Percentiles rank a stretch among this genome's conserved stretches.
phyloP scores from a whole-genome alignment of 2,113 vertebrate species.

The Gallinago jamesoni region DNA sequence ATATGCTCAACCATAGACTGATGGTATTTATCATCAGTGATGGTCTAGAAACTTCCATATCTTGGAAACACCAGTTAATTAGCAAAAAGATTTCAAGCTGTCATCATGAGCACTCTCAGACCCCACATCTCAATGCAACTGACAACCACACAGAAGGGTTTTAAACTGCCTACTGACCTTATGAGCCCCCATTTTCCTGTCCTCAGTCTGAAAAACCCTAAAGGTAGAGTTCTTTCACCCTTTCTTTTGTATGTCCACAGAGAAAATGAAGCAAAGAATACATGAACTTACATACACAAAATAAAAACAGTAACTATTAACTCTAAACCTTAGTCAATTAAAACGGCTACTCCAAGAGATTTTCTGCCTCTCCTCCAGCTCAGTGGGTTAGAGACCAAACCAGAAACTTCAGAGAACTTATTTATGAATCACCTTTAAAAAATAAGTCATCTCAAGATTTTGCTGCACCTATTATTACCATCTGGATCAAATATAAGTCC shows the following conservation, averaged over 20 bases:
- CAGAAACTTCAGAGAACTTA: neutral
- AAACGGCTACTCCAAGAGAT: neutral
- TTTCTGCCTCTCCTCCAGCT: neutral
- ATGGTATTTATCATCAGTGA: neutral
- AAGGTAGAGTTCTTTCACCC: neutral
- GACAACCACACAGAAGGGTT: neutral
- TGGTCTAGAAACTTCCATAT: neutral
- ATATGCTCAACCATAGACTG: neutral
- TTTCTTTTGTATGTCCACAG: neutral
- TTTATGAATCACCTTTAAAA: neutral
- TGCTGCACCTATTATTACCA: neutral
- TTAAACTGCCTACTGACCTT: neutral
- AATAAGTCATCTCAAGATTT: neutral
- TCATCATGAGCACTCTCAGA: neutral
- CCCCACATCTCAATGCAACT: fast-evolving
- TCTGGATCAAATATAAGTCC: neutral
- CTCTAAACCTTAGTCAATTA: neutral
- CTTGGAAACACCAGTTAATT: neutral
- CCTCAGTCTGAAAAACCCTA: neutral
- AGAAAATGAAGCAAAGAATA: neutral
- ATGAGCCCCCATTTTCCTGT: neutral
- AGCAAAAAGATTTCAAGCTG: neutral
- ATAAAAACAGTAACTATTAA: neutral
- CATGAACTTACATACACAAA: neutral
- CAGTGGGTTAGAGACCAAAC: neutral